phyloP scores from a whole-genome alignment of 2,797 vertebrate genomes.

The Chaunax sp. region DNA sequence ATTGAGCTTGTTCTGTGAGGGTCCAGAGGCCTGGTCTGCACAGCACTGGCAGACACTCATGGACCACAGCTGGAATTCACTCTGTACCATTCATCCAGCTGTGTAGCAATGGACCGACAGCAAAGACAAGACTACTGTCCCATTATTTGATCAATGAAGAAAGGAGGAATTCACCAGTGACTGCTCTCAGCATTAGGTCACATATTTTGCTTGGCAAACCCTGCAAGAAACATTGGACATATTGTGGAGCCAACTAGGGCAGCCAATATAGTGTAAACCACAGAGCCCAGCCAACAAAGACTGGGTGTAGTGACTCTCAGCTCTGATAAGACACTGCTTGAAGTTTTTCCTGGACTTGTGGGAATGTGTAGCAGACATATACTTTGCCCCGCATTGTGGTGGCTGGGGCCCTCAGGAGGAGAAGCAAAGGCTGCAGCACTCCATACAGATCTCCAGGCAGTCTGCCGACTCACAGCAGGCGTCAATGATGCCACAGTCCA shows the following conservation, averaged over 20 bases:
- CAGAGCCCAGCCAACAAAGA: slow-evolving; percentile 48
- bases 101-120: slow-evolving; percentile 45
- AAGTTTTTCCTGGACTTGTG: slow-evolving; percentile 39
- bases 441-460: slow-evolving; percentile 99
- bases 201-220: slow-evolving; percentile 57
- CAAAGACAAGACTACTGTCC: slow-evolving; percentile 43
- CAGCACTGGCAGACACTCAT: slow-evolving; percentile 39
- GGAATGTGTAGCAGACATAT: slow-evolving; percentile 26
- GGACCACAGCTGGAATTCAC: slow-evolving; percentile 63
- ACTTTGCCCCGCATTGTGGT: slow-evolving; percentile 17
- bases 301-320: slow-evolving; percentile 27
- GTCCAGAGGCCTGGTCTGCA: slow-evolving; percentile 54
- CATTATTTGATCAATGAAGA: slow-evolving; percentile 49
- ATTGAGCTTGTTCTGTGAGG: slow-evolving; percentile 60
- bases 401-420: slow-evolving; percentile 88
- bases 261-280: slow-evolving; percentile 48
- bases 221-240: slow-evolving; percentile 54
- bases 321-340: slow-evolving; percentile 26
- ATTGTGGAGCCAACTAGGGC: slow-evolving; percentile 46
- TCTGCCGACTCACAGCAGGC: slow-evolving; percentile 98
- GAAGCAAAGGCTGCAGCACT: slow-evolving; percentile 98
- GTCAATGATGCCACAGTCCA: slow-evolving; percentile 99
- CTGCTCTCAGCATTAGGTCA: slow-evolving; percentile 55
- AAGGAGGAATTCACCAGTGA: slow-evolving; percentile 48
- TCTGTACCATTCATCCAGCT: slow-evolving; percentile 40